phyloP scores from a whole-genome alignment of 2,113 vertebrate species.

The Polypterus senegalus region DNA sequence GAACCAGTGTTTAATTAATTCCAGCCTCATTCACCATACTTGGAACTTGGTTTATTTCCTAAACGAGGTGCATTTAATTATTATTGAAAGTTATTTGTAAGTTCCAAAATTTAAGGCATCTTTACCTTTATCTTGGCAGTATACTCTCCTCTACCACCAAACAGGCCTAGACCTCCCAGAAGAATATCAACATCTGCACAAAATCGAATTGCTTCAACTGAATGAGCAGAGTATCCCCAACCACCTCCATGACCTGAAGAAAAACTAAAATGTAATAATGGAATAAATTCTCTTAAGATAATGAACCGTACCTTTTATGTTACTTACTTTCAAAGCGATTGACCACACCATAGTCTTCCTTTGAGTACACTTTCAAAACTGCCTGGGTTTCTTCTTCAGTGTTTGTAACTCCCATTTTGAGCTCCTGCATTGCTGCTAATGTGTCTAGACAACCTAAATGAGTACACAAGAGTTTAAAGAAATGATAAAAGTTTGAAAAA shows the following conservation, averaged over 20 bases:
- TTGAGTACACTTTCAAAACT: constrained; percentile 96
- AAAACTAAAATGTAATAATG: neutral
- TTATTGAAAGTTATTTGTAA: neutral
- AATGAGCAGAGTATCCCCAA: constrained; percentile 97
- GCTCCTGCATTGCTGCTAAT: constrained; percentile 90
- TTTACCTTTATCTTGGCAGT: constrained; percentile 96
- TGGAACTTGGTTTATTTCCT: no score
- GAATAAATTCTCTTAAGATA: neutral
- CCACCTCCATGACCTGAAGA: constrained; percentile 88
- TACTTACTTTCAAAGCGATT: constrained; percentile 96
- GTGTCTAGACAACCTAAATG: constrained; percentile 86
- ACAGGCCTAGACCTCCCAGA: constrained; percentile 89
- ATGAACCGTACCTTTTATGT: constrained; percentile 1
- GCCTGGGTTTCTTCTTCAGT: constrained; percentile 94
- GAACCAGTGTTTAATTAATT: no score
- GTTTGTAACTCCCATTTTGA: constrained; percentile 90
- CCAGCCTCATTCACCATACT: no score
- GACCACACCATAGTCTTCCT: constrained; percentile 95
- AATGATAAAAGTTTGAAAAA: no score
- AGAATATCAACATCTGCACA: constrained; percentile 91
- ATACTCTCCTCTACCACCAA: constrained; percentile 93
- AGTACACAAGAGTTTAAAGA: no score
- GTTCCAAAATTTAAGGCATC: neutral
- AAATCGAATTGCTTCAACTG: constrained; percentile 94
- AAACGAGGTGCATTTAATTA: no score